These are phyloP conservation scores for Branchinecta lynchi DNA, from an alignment of 1,140 invertebrate species.

Conservation along the genomic window DNA sequence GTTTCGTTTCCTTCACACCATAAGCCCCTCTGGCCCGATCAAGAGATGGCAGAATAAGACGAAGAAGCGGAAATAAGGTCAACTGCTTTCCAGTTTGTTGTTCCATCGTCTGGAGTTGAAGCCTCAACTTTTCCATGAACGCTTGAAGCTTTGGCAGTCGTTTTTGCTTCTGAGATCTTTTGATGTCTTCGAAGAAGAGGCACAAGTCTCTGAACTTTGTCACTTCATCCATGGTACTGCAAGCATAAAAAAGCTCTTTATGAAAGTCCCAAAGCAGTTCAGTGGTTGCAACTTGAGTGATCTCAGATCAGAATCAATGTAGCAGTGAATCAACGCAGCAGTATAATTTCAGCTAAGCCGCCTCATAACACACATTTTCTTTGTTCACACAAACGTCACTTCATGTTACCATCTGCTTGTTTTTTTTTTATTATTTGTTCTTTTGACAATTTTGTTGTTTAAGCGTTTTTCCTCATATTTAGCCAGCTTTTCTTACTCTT, in stretches of 20 bases:
- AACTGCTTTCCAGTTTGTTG: background rate
- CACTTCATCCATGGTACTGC: background rate
- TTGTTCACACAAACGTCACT: too few relatives aligned
- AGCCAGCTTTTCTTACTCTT: too few relatives aligned
- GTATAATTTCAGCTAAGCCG: too few relatives aligned
- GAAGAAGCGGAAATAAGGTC: conserved; percentile 45
- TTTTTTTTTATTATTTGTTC: too few relatives aligned
- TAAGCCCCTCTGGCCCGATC: conserved; percentile 47
- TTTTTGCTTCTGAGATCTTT: background rate
- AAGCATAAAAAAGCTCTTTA: background rate
- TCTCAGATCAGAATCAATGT: too few relatives aligned
- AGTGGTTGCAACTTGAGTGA: too few relatives aligned
- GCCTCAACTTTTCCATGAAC: background rate
- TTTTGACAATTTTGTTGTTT: too few relatives aligned
- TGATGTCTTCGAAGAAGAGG: background rate
- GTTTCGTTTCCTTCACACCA: conserved; percentile 45
- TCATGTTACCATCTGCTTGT: too few relatives aligned
- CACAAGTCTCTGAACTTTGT: background rate
- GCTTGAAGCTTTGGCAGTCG: background rate
- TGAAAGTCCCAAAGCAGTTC: too few relatives aligned
- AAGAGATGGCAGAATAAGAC: conserved; percentile 50
- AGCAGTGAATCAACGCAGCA: too few relatives aligned
- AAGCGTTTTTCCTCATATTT: too few relatives aligned
- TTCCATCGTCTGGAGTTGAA: background rate
- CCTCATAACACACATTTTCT: too few relatives aligned